Evolutionary conservation across 2,888 invertebrate genomes (phyloP), one percentile per base, ranked within the genome.

Genomic region (Eilema griseolum): DNA sequence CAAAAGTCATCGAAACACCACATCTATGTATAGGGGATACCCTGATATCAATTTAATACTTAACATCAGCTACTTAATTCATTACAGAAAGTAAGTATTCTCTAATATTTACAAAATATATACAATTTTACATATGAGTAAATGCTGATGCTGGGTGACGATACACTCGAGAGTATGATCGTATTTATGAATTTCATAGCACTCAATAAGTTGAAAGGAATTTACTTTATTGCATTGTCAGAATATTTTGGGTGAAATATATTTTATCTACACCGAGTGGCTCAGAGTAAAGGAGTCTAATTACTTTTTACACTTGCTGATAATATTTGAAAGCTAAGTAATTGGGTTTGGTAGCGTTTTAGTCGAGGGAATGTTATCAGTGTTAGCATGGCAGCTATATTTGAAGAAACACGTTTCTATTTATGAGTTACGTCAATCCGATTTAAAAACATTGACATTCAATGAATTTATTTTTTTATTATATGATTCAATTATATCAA

Each of bases 11-110:
- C 70, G 81, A 86, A 88, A 87, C 90, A 86, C 85, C 84, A 74
- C 76, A 74, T 83, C 82, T 85, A 86, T 83, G 76, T 81, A 84
- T 88, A 89, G 93, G 93, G 93, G 91, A 92, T 95, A 95, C 95
- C 95, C 95, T 94, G 94, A 95, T 94, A 94, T 94, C 91, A 91
- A 92, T 90, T 92, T 89, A 86, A 86, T 89, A 88, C 84, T 87
- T 89, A 87, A 79, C 84, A 83, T 85, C 84, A 86, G 84, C 91
- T 93, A 93, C 90, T 87, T 86, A 82, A 69, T 67, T 26, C 85
- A 81, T 86, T 85, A 83, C 81, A 85, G 89, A 86, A 87, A 83
- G 72, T 81, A 71, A 75, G 71, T 90, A 86, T 84, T 86, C 81
- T 78, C 90, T 92, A 92, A 78, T 90, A 93, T 92, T 81, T 91